Evolutionary conservation across 2,113 vertebrate genomes (phyloP).

Genomic region (Phalacrocorax pelagicus): DNA sequence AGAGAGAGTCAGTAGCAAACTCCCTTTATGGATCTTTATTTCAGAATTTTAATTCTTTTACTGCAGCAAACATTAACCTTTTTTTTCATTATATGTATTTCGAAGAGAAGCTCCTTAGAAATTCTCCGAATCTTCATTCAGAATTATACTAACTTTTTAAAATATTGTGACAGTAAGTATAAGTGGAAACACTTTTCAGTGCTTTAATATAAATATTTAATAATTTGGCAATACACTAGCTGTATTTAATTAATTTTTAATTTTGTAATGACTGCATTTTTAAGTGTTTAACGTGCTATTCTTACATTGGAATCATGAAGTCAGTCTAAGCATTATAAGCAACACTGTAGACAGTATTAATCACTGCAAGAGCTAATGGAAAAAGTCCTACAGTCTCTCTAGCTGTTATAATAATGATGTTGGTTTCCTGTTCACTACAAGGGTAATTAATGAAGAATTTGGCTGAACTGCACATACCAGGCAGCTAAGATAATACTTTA

Average conservation of each 20-base stretch:
- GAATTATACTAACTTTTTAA: background rate
- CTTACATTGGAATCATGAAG: background rate
- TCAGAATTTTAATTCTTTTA: background rate
- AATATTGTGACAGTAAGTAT: background rate
- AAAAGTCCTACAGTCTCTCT: conserved; percentile 11
- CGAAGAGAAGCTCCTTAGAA: background rate
- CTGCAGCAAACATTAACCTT: background rate
- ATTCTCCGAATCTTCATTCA: background rate
- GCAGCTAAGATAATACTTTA: conserved; percentile 50
- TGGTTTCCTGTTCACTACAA: conserved; percentile 39
- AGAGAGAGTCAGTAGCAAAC: background rate
- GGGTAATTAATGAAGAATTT: conserved; percentile 66
- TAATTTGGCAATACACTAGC: background rate
- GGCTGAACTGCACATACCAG: conserved; percentile 40
- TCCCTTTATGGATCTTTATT: background rate
- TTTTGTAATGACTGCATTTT: background rate
- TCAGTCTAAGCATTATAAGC: background rate
- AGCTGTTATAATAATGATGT: conserved; percentile 44
- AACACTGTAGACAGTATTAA: background rate
- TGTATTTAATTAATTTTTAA: background rate
- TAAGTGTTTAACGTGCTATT: background rate
- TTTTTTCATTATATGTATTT: background rate
- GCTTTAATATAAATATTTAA: background rate
- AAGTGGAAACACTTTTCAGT: background rate
- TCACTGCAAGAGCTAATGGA: background rate